phyloP scores from a whole-genome alignment of 2,113 vertebrate genomes.

The Cygnus buccinator region DNA sequence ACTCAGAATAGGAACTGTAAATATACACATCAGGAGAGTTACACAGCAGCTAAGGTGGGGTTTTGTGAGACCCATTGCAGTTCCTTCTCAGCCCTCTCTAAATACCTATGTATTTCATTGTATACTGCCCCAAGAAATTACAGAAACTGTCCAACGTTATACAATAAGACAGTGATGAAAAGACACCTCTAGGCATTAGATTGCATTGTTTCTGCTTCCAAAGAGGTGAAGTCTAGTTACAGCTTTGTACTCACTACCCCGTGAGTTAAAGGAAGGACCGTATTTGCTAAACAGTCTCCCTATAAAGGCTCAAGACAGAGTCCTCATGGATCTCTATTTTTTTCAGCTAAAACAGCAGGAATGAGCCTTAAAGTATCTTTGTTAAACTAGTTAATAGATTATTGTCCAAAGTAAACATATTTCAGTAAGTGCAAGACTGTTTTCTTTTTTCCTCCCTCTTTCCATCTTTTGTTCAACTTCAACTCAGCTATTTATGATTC shows the following conservation, averaged over 20 bases:
- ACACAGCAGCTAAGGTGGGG: neutral
- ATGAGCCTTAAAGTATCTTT: slow-evolving; percentile 26
- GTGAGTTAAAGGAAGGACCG: neutral
- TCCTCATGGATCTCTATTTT: neutral
- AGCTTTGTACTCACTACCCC: neutral
- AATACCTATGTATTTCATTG: neutral
- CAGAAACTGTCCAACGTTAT: neutral
- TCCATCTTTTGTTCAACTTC: slow-evolving; percentile 52
- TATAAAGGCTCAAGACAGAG: neutral
- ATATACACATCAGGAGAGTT: neutral
- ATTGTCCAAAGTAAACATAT: slow-evolving; percentile 71
- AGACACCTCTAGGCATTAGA: neutral
- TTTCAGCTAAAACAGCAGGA: neutral
- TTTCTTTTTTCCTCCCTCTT: slow-evolving; percentile 13
- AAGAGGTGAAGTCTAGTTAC: neutral
- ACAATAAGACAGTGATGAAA: neutral
- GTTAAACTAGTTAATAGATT: slow-evolving; percentile 62
- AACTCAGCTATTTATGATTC: slow-evolving; percentile 77
- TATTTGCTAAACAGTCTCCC: neutral
- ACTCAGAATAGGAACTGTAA: neutral
- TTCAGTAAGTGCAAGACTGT: slow-evolving; percentile 57
- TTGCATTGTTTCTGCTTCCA: neutral
- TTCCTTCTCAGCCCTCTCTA: neutral
- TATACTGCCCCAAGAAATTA: neutral
- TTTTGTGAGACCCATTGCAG: neutral